phyloP scores from a whole-genome alignment of 1,140 invertebrate genomes.

The Stenopsyche tienmushanensis region DNA sequence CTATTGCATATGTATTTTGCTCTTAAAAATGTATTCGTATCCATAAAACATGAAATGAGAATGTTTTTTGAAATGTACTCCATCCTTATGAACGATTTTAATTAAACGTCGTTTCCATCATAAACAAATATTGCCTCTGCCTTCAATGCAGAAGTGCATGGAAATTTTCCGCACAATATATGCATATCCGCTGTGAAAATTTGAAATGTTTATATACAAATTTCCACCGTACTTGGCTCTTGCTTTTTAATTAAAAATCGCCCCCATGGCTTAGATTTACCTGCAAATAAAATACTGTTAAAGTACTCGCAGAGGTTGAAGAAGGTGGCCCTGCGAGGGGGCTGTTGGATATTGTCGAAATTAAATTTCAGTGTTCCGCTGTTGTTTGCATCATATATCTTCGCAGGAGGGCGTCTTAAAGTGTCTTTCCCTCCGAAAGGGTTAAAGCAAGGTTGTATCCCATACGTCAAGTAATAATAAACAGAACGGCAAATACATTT shows the following conservation, averaged over 20 bases:
- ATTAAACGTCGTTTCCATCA: neutral
- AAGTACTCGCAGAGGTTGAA: too few relatives aligned
- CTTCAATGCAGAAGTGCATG: neutral
- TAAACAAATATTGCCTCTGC: neutral
- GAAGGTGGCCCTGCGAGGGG: too few relatives aligned
- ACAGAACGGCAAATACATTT: conserved; percentile 11
- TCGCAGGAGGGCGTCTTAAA: neutral
- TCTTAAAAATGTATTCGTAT: too few relatives aligned
- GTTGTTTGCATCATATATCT: neutral
- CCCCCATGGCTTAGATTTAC: neutral
- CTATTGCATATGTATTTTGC: too few relatives aligned
- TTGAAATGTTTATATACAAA: neutral
- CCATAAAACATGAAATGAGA: too few relatives aligned
- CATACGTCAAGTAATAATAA: conserved; percentile 14
- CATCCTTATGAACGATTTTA: neutral
- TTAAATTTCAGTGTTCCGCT: neutral
- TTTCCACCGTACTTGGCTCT: neutral
- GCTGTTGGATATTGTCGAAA: too few relatives aligned
- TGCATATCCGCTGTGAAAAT: neutral
- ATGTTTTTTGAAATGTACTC: too few relatives aligned
- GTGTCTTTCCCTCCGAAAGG: neutral
- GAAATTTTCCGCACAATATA: neutral
- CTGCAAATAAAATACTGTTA: neutral
- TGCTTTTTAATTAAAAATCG: neutral
- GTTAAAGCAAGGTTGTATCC: neutral